These are phyloP conservation scores for Halichoerus grypus DNA, from an alignment of 2,113 vertebrate species.

Conservation along the genomic window DNA sequence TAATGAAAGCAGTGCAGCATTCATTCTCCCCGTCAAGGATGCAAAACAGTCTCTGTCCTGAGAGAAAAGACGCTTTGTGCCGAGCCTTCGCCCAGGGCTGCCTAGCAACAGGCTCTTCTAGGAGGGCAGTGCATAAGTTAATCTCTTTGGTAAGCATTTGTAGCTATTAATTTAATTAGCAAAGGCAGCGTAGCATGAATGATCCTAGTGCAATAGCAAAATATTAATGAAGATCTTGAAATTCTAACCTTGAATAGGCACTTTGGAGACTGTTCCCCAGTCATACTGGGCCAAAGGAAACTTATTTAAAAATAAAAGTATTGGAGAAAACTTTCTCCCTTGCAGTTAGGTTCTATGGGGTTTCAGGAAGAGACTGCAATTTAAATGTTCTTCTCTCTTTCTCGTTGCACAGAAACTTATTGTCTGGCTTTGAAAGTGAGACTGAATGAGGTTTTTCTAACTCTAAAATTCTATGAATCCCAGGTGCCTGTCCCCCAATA, in stretches of 20 bases:
- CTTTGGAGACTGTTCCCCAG: background rate
- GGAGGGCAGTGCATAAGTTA: conserved; percentile 81
- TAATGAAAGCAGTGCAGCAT: conserved; percentile 62
- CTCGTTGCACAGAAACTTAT: background rate
- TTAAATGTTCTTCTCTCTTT: background rate
- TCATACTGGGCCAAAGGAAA: background rate
- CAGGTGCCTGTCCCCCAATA: background rate
- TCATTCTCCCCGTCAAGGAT: conserved; percentile 74
- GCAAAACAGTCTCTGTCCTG: conserved; percentile 61
- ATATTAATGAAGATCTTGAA: conserved; percentile 85
- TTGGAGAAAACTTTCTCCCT: conserved; percentile 19
- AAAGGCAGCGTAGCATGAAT: conserved; percentile 85
- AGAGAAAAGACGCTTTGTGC: conserved; percentile 69
- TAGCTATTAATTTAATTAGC: conserved; percentile 90
- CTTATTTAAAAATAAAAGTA: background rate
- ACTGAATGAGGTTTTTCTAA: background rate
- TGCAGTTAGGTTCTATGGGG: background rate
- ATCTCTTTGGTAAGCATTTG: conserved; percentile 87
- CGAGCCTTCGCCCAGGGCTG: conserved; percentile 79
- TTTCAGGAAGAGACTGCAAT: background rate
- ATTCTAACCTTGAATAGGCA: conserved; percentile 79
- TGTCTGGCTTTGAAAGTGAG: background rate
- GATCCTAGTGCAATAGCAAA: conserved; percentile 73
- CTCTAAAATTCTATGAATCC: background rate
- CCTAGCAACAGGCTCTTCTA: conserved; percentile 85